Percentiles rank a stretch among this genome's conserved stretches.
phyloP scores from a whole-genome alignment of 2,113 vertebrate species.

The Danio rerio region DNA sequence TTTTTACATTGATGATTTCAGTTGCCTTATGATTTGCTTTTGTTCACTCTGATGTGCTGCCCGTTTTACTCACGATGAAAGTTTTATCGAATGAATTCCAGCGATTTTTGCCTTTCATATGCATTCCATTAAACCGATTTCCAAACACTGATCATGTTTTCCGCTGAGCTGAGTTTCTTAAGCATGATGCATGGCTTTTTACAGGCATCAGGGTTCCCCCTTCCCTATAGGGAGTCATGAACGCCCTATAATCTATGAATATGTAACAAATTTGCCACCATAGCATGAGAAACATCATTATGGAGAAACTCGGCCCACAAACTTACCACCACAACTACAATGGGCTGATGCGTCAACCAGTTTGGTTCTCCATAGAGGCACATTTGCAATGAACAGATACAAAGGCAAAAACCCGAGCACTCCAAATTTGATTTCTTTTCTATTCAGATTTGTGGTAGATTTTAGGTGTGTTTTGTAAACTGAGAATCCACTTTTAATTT shows the following conservation, averaged over 20 bases:
- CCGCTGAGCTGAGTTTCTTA: conserved; percentile 11
- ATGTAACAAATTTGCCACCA: conserved; percentile 1
- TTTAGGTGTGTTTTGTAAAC: conserved; percentile 51
- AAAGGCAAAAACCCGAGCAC: conserved; percentile 12
- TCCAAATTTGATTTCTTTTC: conserved; percentile 29
- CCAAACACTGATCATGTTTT: conserved; percentile 1
- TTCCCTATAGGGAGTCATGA: neutral
- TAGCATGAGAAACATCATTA: conserved; percentile 8
- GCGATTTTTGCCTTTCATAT: conserved; percentile 30
- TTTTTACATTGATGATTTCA: conserved; percentile 26
- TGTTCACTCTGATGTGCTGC: conserved; percentile 32
- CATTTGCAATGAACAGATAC: neutral
- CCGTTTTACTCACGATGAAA: conserved; percentile 23
- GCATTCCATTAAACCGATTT: conserved; percentile 53
- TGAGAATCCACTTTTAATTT: conserved; percentile 43
- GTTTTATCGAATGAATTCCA: conserved; percentile 42
- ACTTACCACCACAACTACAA: neutral
- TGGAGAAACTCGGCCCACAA: neutral
- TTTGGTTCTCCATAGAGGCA: conserved; percentile 3
- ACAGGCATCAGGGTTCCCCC: conserved; percentile 18
- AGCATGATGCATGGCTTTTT: conserved; percentile 40
- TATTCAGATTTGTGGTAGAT: conserved; percentile 12
- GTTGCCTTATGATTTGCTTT: conserved; percentile 53
- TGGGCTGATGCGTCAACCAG: neutral
- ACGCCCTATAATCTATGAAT: neutral